Conservation (phyloP, 2,113 vertebrate species). For the Eleginops maclovinus region DNA sequence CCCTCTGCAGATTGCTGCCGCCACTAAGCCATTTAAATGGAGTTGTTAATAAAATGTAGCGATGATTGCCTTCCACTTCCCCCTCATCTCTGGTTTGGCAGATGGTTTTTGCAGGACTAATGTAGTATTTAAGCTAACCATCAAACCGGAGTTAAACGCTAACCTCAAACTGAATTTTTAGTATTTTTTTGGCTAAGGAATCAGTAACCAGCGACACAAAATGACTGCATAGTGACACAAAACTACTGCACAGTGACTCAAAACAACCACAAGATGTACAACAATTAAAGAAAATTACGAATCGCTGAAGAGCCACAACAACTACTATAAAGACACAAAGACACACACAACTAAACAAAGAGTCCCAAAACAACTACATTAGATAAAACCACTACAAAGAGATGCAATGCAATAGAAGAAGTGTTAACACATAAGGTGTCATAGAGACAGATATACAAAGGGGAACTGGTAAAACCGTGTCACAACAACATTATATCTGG, state of each 20-base stretch:
- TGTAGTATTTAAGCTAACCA: constrained; percentile 48
- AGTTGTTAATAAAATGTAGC: constrained; percentile 78
- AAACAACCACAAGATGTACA: background rate
- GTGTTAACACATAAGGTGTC: too few species aligned
- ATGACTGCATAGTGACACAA: background rate
- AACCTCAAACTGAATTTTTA: background rate
- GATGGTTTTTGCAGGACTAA: constrained; percentile 56
- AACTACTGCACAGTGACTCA: background rate
- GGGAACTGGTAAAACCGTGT: too few species aligned
- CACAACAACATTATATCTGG: too few species aligned
- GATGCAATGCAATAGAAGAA: background rate
- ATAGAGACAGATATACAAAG: too few species aligned
- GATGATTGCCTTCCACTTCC: constrained; percentile 73
- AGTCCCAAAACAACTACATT: too few species aligned
- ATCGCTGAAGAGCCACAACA: accelerated
- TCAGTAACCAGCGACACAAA: background rate
- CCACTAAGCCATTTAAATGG: constrained; percentile 76
- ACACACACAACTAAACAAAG: background rate
- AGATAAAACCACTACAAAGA: background rate
- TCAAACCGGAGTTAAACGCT: constrained; percentile 42
- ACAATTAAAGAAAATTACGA: background rate
- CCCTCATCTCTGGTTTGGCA: constrained; percentile 54
- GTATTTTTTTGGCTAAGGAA: background rate
- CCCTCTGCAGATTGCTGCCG: constrained; percentile 78
- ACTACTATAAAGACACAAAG: background rate